Base-by-base conservation (phyloP, 2,797 vertebrate species). In the Danio albolineatus region DNA sequence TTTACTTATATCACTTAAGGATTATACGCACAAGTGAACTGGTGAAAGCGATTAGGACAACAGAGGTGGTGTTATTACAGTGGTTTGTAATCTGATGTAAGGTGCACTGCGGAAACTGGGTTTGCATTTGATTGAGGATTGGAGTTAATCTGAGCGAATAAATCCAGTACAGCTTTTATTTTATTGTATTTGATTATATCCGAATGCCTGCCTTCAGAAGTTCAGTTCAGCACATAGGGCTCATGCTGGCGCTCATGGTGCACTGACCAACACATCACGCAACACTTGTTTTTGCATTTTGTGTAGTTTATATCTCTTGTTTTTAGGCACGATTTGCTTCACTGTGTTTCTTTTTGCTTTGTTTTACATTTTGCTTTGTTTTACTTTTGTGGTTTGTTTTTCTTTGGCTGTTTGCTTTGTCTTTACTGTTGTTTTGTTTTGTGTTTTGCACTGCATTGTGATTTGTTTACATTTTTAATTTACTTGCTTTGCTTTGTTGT, bases 141-240 rank as follows among this genome's bases (percentile, higher is more conserved):
- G 39, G 84, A 73, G 70, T 43, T n/a, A 56, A 85, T 87, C 70
- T 51, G 43, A 73, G 19, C 43, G 36, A 82, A 87, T 86, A 82
- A 83, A 77, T 56, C 66, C 7, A 60, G 73, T 72, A 74, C 74
- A 65, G 82, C 84, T 80, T 75, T 13, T 54, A 66, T 38, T 78
- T 17, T 79, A 49, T 61, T 85, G 78, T 82, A 83, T 75, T 78
- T 82, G 64, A 78, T 81, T 51, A 62, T 64, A 78, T 81, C 59
- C 36, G 2, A 17, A 54, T 19, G 43, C 60, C 38, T 49, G 56
- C 1, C 43, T 49, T 75, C 17, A 53, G 17, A 41, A 19, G 73
- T 64, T 75, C 9, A 19, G 73, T 64, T 75, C 9, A 43, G 48
- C n/a, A 36, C 1, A 8, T 36, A 46, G 21, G n/a, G 65, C 46